These are phyloP conservation scores for Seriola dumerili DNA, from an alignment of 2,113 vertebrate genomes.

Conservation along the genomic window DNA sequence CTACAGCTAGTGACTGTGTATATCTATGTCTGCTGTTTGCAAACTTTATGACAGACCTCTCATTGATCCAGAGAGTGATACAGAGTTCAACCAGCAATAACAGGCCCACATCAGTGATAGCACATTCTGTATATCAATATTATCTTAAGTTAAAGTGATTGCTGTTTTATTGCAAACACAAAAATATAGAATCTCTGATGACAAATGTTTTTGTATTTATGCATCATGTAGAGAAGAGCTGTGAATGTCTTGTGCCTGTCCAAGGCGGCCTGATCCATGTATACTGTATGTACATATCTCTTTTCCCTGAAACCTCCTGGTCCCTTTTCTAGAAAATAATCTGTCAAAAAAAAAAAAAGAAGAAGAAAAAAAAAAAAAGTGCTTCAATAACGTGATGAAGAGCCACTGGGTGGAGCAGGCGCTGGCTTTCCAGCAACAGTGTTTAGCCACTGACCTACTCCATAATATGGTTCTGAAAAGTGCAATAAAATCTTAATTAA, in stretches of 20 bases:
- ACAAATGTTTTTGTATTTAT: conserved; percentile 54
- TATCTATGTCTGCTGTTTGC: conserved; percentile 43
- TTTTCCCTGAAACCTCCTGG: conserved; percentile 26
- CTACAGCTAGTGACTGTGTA: conserved; percentile 50
- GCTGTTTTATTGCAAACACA: conserved; percentile 66
- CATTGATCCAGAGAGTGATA: conserved; percentile 36
- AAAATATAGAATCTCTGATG: conserved; percentile 26
- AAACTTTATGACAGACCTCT: conserved; percentile 34
- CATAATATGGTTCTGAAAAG: conserved; percentile 58
- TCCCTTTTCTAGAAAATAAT: conserved; percentile 46
- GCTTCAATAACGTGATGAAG: conserved; percentile 46
- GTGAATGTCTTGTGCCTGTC: conserved; percentile 79
- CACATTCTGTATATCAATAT: conserved; percentile 48
- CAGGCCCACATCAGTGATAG: conserved; percentile 31
- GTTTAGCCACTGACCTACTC: conserved; percentile 18
- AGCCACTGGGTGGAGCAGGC: conserved; percentile 40
- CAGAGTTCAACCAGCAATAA: conserved; percentile 73
- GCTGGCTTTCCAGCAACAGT: background rate
- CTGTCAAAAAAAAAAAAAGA: background rate
- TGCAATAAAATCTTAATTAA: conserved; percentile 70
- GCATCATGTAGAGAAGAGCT: conserved; percentile 73
- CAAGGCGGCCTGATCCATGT: conserved; percentile 67
- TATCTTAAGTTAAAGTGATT: conserved; percentile 49
- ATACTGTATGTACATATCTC: conserved; percentile 60
- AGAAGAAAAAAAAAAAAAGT: conserved; percentile 33